Evolutionary conservation across 2,888 invertebrate genomes (phyloP), one percentile per base, ranked within the genome.

Genomic region (Augiades crinisus): DNA sequence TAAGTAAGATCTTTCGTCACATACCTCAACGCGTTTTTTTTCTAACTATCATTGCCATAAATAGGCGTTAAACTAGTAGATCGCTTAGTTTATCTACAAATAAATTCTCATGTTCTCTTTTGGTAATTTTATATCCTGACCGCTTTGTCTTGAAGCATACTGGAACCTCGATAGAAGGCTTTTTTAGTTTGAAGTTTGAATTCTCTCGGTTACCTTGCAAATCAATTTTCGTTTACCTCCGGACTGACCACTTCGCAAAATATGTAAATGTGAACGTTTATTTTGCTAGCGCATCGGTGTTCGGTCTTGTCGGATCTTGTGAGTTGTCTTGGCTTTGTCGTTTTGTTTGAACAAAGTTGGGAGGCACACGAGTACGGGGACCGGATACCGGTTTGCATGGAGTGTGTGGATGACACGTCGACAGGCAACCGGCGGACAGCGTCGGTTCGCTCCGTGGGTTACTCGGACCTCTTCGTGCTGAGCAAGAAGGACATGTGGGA

Each of bases 401-500:
- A 88, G 89, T 89, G 86, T 88, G 88, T 88, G 89, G 86, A 85
- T 88, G 88, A 86, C 87, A 89, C 88, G 88, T 89, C 82, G 83
- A 82, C 92, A 97, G 99, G 99, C 78, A 99, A 99, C 92, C 93
- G 99, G 79, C 93, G 99, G 86, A 99, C 99, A 81, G 99, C 99
- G 66, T 98, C 98, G 72, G 99, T 99, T 68, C 93, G 98, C 68
- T 99, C 98, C 55, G 99, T 99, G 60, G 99, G 99, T 69, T 99
- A 99, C 91, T 98, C 98, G 84, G 99, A 99, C 91, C 93, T 99
- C 72, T 99, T 99, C 91, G 98, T 99, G 79, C 94, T 99, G 67
- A 98, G 97, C 88, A 99, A 99, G 92, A 98, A 98, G 91, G 99
- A 99, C 91, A 97, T 99, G 96, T 99, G 98, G 99, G 99, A 99